Conservation (phyloP, 2,888 invertebrate genomes). For the Seira ritae region DNA sequence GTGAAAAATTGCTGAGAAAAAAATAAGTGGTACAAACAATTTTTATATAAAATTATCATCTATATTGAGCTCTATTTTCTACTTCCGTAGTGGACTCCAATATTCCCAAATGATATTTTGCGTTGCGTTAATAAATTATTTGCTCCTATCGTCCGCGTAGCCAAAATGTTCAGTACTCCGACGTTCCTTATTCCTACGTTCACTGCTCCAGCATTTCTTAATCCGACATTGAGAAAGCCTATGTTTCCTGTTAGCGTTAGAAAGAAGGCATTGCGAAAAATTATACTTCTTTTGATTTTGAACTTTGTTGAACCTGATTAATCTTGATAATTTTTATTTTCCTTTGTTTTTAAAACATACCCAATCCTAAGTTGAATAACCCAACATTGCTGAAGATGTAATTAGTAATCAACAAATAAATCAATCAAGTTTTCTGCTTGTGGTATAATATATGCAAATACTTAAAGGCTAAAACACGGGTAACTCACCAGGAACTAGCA, state of each 20-base stretch:
- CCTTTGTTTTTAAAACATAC: slow-evolving; percentile 12
- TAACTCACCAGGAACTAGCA: too few relatives aligned
- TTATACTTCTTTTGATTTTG: background rate
- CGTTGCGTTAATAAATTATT: slow-evolving; percentile 5
- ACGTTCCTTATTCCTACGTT: slow-evolving; percentile 25
- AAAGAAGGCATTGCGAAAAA: background rate
- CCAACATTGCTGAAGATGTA: slow-evolving; percentile 22
- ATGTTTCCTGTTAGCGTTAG: slow-evolving; percentile 27
- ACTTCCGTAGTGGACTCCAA: background rate
- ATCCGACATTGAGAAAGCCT: slow-evolving; percentile 31
- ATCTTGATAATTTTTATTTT: background rate
- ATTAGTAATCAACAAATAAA: too few relatives aligned
- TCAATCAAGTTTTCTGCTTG: too few relatives aligned
- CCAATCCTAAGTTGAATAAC: slow-evolving; percentile 25
- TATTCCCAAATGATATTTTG: slow-evolving; percentile 12
- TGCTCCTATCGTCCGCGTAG: slow-evolving; percentile 26
- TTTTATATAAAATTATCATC: background rate
- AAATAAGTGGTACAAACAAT: background rate
- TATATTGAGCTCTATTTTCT: background rate
- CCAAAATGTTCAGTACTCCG: slow-evolving; percentile 21
- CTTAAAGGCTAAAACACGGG: too few relatives aligned
- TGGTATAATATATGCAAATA: too few relatives aligned
- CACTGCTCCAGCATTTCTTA: slow-evolving; percentile 14
- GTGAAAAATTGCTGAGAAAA: background rate
- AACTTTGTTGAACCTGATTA: background rate